A percentile compares a stretch with the other conserved stretches of the same genome.
phyloP scores from a whole-genome alignment of 2,888 invertebrate species.

The Halocaridina rubra region DNA sequence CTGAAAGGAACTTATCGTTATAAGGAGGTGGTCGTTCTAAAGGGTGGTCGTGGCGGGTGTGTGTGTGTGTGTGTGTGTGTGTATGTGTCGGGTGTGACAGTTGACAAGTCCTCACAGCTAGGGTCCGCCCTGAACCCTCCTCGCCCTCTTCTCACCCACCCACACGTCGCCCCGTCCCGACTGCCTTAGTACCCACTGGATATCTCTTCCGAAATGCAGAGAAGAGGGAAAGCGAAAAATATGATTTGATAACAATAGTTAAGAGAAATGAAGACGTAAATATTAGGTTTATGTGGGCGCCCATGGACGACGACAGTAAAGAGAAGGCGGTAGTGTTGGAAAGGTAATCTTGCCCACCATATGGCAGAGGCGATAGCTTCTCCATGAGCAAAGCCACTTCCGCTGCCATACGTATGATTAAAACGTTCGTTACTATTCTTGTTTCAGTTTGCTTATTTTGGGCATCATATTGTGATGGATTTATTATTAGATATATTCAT shows the following conservation, averaged over 20 bases:
- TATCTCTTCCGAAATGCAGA: neutral
- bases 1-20: too few relatives aligned
- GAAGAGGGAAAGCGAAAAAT: neutral
- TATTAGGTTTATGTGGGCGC: neutral
- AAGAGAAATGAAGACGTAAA: neutral
- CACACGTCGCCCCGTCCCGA: neutral
- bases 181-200: neutral
- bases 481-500: too few relatives aligned
- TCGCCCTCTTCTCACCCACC: neutral
- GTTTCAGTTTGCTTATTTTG: neutral
- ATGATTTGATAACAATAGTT: neutral
- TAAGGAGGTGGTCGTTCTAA: neutral
- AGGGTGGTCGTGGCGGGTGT: neutral
- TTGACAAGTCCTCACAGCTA: constrained; percentile 30
- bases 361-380: constrained; percentile 38
- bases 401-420: constrained; percentile 16
- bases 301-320: neutral
- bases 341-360: constrained; percentile 37
- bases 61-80: neutral
- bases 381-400: neutral
- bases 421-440: neutral
- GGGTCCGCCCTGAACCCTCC: constrained; percentile 2
- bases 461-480: neutral
- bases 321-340: neutral
- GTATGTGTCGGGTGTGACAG: constrained; percentile 24